Conservation (phyloP, 2,888 invertebrate genomes). For the Macroteleia sp. region DNA sequence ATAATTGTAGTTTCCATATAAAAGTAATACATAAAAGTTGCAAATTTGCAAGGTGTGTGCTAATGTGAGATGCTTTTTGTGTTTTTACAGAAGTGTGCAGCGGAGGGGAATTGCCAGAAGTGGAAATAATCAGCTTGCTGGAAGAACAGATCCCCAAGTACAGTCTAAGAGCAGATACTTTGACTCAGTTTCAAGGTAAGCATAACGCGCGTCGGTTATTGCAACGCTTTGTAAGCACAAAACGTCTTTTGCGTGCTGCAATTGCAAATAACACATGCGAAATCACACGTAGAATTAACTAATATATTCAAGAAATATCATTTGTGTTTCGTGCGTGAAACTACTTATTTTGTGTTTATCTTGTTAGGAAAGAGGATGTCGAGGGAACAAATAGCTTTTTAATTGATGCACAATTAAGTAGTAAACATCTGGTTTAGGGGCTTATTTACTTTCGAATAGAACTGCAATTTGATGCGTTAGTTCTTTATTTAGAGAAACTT, state of each 20-base stretch:
- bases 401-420: constrained; percentile 1
- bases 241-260: constrained; percentile 24
- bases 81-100: constrained; percentile 93
- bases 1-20: constrained; percentile 15
- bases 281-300: constrained; percentile 9
- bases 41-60: neutral
- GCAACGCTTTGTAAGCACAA: constrained; percentile 20
- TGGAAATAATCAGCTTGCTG: constrained; percentile 96
- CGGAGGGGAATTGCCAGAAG: constrained; percentile 96
- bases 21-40: too few species aligned
- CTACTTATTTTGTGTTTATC: neutral
- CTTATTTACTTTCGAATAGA: neutral
- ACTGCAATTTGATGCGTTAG: too few species aligned
- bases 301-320: constrained; percentile 18
- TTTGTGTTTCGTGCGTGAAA: neutral
- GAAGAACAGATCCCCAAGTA: constrained; percentile 98
- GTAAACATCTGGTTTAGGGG: neutral
- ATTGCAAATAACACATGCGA: too few species aligned
- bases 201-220: constrained; percentile 30
- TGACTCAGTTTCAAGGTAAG: constrained; percentile 95
- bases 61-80: constrained; percentile 6
- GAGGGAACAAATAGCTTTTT: neutral
- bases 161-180: constrained; percentile 95
- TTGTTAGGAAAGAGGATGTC: constrained; percentile 11
- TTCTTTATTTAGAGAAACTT: too few species aligned